phyloP scores from a whole-genome alignment of 2,797 vertebrate species.

The Sebastes vulpes region DNA sequence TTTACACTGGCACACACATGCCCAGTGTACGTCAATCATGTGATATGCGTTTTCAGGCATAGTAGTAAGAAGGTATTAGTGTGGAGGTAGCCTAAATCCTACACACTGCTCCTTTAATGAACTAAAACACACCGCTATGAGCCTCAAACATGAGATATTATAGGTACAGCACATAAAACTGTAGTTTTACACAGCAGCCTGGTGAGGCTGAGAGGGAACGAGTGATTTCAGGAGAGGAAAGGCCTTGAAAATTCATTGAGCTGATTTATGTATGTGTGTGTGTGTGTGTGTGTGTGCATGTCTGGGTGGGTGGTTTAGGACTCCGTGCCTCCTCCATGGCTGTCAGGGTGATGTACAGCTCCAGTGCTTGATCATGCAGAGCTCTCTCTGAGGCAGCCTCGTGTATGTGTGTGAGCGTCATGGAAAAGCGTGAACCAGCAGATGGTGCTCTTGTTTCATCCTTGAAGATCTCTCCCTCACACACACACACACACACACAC shows the following conservation, averaged over 20 bases:
- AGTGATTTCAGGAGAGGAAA: constrained; percentile 18
- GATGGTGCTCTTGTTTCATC: constrained; percentile 83
- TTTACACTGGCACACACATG: too few species aligned
- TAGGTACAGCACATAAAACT: neutral
- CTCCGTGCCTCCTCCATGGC: constrained; percentile 9
- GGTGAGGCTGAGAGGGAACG: constrained; percentile 12
- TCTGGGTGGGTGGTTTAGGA: constrained; percentile 5
- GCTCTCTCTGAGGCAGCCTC: neutral
- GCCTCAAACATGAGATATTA: neutral
- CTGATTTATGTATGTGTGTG: constrained; percentile 20
- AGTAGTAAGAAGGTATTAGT: too few species aligned
- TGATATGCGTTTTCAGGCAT: too few species aligned
- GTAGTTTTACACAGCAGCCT: neutral
- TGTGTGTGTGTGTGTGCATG: constrained; percentile 4
- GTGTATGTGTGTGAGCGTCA: neutral
- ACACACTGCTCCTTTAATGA: neutral
- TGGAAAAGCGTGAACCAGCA: constrained; percentile 67
- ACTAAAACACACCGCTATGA: neutral
- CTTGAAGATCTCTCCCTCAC: constrained; percentile 39
- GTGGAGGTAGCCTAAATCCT: too few species aligned
- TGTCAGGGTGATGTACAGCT: constrained; percentile 48
- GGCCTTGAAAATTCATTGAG: constrained; percentile 1
- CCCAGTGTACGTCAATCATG: too few species aligned
- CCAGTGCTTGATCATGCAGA: constrained; percentile 28
- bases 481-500: neutral